Evolutionary conservation across 2,797 vertebrate species (phyloP).

Genomic region (Dendrocincla tyrannina): DNA sequence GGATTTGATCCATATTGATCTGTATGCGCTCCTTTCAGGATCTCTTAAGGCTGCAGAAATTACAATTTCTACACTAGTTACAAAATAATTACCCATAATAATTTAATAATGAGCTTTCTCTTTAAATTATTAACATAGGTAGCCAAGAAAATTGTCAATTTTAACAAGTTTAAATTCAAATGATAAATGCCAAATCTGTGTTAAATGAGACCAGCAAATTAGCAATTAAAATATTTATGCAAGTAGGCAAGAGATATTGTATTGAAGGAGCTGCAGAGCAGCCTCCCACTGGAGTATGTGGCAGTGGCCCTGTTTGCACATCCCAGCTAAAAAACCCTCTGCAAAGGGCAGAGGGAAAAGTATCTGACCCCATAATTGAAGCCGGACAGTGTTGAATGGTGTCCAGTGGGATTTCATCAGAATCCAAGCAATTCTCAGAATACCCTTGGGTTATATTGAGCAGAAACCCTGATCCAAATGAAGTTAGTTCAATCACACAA

Average conservation of each 20-base stretch:
- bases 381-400: slow-evolving; percentile 52
- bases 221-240: slow-evolving; percentile 72
- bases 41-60: slow-evolving; percentile 35
- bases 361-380: slow-evolving; percentile 30
- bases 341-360: slow-evolving; percentile 6
- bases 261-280: not conserved
- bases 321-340: slow-evolving; percentile 18
- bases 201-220: slow-evolving; percentile 71
- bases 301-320: not conserved
- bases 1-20: not conserved
- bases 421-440: slow-evolving; percentile 64
- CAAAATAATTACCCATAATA: slow-evolving; percentile 65
- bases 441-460: slow-evolving; percentile 45
- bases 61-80: slow-evolving; percentile 5
- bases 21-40: not conserved
- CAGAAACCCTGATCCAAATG: slow-evolving; percentile 58
- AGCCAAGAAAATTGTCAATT: slow-evolving; percentile 62
- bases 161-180: slow-evolving; percentile 50
- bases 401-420: slow-evolving; percentile 44
- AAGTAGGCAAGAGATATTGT: slow-evolving; percentile 35
- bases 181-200: slow-evolving; percentile 54
- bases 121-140: slow-evolving; percentile 70
- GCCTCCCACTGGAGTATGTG: not conserved
- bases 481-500: slow-evolving; percentile 50
- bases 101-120: slow-evolving; percentile 57